A percentile compares a stretch with the other conserved stretches of the same genome.
These are phyloP conservation scores for Ferdinandea cuprea DNA, from an alignment of 2,888 invertebrate species.

Conservation along the genomic window DNA sequence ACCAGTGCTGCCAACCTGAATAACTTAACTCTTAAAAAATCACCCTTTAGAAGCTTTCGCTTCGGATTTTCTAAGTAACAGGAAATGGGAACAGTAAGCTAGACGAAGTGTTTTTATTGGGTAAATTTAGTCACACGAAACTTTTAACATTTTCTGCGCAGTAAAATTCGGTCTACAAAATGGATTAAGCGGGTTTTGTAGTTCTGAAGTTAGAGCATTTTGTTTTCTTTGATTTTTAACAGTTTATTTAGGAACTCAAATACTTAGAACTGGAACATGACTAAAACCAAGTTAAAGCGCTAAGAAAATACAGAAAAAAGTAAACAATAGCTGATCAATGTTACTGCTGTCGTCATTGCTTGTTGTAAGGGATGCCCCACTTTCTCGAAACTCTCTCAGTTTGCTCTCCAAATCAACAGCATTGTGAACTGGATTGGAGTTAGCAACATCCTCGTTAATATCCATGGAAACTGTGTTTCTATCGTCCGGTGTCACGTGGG, in stretches of 20 bases:
- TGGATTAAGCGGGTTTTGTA: no score
- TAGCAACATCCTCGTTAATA: conserved; percentile 80
- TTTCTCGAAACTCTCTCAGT: conserved; percentile 88
- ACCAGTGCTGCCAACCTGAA: no score
- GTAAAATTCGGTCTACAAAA: no score
- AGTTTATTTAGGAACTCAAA: conserved; percentile 77
- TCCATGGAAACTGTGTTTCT: conserved; percentile 80
- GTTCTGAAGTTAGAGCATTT: no score
- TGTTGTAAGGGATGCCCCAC: conserved; percentile 84
- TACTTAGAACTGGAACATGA: conserved; percentile 58
- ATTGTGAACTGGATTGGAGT: conserved; percentile 68
- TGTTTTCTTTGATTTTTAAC: no score
- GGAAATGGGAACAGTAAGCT: no score
- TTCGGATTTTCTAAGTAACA: no score
- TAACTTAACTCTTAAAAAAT: no score
- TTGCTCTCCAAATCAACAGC: conserved; percentile 87
- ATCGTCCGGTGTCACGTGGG: conserved; percentile 27
- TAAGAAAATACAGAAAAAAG: conserved; percentile 66
- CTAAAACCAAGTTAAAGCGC: conserved; percentile 44
- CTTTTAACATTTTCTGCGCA: no score
- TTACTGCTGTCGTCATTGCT: conserved; percentile 80
- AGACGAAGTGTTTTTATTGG: no score
- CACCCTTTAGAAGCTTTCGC: no score
- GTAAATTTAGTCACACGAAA: no score
- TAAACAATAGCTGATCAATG: conserved; percentile 83